Conservation (phyloP, 1,140 invertebrate species). For the Drosophila littoralis region DNA sequence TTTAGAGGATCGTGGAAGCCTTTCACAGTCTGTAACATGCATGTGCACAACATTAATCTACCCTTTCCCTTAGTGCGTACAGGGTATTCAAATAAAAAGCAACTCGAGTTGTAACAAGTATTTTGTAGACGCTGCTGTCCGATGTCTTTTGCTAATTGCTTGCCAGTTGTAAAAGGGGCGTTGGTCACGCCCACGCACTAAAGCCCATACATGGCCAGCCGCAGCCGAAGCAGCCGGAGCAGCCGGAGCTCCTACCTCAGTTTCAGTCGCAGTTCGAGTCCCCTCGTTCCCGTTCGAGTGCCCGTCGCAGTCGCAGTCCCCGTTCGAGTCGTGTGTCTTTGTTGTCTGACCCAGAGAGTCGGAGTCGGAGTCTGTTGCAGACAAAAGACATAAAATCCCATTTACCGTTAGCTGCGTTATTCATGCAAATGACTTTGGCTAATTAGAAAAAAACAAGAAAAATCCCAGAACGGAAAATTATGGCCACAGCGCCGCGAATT, state of each 20-base stretch:
- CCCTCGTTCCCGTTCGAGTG: neutral
- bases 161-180: conserved; percentile 71
- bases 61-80: neutral
- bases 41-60: no score
- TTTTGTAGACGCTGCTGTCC: conserved; percentile 54
- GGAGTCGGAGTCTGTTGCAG: conserved; percentile 32
- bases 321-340: conserved; percentile 18
- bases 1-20: no score
- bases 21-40: no score
- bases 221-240: neutral
- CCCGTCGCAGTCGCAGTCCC: neutral
- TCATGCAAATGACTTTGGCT: conserved; percentile 79
- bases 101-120: conserved; percentile 30
- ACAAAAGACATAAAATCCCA: conserved; percentile 73
- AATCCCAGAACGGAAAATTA: conserved; percentile 32
- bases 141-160: conserved; percentile 76
- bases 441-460: conserved; percentile 65
- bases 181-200: conserved; percentile 50
- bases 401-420: conserved; percentile 80
- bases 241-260: conserved; percentile 13
- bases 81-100: neutral
- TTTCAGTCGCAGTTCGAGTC: conserved; percentile 14
- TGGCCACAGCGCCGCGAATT: conserved; percentile 9
- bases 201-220: conserved; percentile 21
- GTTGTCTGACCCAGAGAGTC: conserved; percentile 33